phyloP scores from a whole-genome alignment of 2,888 invertebrate genomes.

The Leucoptera coffeella region DNA sequence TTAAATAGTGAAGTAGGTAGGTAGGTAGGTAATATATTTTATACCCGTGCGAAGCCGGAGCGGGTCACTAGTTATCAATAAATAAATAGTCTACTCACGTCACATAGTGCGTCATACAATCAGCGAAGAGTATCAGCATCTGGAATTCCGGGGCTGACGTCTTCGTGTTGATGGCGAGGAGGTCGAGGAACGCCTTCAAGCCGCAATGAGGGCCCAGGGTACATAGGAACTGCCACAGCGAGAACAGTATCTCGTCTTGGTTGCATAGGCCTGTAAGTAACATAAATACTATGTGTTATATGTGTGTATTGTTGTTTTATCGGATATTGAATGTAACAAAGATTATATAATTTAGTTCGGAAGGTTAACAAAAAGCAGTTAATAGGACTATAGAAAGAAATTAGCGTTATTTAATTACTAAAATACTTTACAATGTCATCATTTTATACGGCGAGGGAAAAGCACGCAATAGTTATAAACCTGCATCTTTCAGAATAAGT shows the following conservation, averaged over 20 bases:
- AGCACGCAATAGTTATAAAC: too few species aligned
- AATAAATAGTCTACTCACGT: slow-evolving; percentile 62
- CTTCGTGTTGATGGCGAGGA: slow-evolving; percentile 73
- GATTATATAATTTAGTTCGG: too few species aligned
- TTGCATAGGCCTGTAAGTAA: slow-evolving; percentile 85
- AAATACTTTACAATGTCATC: too few species aligned
- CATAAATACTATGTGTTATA: slow-evolving; percentile 1
- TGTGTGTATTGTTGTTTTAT: too few species aligned
- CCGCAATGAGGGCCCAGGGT: slow-evolving; percentile 86
- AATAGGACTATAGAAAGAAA: neutral
- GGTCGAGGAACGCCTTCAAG: slow-evolving; percentile 80
- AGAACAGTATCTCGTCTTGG: slow-evolving; percentile 83
- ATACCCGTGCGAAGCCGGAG: too few species aligned
- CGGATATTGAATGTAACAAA: too few species aligned
- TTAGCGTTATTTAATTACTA: too few species aligned
- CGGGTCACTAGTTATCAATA: too few species aligned
- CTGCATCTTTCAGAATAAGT: too few species aligned
- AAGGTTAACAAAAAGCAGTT: slow-evolving; percentile 1
- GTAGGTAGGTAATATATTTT: too few species aligned
- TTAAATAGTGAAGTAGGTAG: too few species aligned
- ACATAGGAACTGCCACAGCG: slow-evolving; percentile 86
- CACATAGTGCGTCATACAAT: slow-evolving; percentile 93
- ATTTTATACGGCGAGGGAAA: too few species aligned
- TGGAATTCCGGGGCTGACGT: slow-evolving; percentile 84
- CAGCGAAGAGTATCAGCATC: slow-evolving; percentile 87